Evolutionary conservation across 1,140 invertebrate genomes (phyloP).

Genomic region (Cydia amplana): DNA sequence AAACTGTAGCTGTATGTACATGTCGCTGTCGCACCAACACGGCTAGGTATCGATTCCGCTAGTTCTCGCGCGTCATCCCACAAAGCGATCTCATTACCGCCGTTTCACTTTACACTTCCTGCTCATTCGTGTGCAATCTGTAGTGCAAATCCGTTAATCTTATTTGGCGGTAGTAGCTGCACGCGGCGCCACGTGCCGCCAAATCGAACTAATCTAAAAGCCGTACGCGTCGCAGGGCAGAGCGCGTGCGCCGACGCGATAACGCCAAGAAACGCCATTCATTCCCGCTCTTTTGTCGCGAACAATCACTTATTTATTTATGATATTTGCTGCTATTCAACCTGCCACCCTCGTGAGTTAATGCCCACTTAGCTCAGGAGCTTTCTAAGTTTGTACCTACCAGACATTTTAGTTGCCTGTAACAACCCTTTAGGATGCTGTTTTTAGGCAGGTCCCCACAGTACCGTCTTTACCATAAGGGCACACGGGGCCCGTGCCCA

Average conservation of each 20-base stretch:
- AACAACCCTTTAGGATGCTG: neutral
- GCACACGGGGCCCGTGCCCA: too few species aligned
- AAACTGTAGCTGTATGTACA: too few species aligned
- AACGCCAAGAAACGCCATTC: slow-evolving; percentile 78
- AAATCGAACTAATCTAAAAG: slow-evolving; percentile 75
- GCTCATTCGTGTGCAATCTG: slow-evolving; percentile 78
- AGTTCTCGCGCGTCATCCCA: slow-evolving; percentile 45
- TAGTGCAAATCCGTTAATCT: slow-evolving; percentile 79
- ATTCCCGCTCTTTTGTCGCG: slow-evolving; percentile 75
- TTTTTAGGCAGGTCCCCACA: neutral
- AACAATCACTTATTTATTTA: slow-evolving; percentile 79
- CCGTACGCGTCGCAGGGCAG: slow-evolving; percentile 70
- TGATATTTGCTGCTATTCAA: slow-evolving; percentile 74
- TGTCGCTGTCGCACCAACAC: neutral
- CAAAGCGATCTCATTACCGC: slow-evolving; percentile 73
- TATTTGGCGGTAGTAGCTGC: slow-evolving; percentile 72
- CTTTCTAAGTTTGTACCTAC: neutral
- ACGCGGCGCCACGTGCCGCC: slow-evolving; percentile 75
- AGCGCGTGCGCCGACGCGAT: slow-evolving; percentile 72
- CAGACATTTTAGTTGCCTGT: neutral
- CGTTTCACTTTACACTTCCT: slow-evolving; percentile 79
- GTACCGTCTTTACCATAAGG: too few species aligned
- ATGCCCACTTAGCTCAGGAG: slow-evolving; percentile 48
- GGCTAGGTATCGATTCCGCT: neutral
- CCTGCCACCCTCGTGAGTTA: slow-evolving; percentile 66